Base-by-base conservation (phyloP, 2,113 vertebrate species). In the Vanacampus margaritifer region DNA sequence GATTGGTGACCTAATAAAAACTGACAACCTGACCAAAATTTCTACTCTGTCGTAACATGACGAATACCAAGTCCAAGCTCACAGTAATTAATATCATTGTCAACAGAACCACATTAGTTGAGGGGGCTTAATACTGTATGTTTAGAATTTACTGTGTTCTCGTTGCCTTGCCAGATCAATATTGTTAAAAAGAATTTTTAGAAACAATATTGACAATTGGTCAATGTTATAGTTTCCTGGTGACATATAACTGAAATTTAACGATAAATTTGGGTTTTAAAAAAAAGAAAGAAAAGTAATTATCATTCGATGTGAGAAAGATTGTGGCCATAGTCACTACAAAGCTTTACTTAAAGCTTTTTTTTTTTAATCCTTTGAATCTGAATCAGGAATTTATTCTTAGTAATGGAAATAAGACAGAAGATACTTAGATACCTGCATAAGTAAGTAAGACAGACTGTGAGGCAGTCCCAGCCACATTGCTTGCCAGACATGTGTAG, bases 401-500 rank as follows among this genome's bases (percentile, higher is more conserved):
- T 28, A 26, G 24, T 16, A 28, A 56, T 1, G 16, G 8, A 28
- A 5, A 6, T 6, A 56, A 28, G 9, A 0, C 0, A 32, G 28
- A 32, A 32, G 28, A 50, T 60, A 65, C 46, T 6, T 91, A 19
- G 26, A 28, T 85, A 0, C 93, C 95, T 77, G 79, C 83, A 76
- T 88, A 92, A 50, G 69, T 89, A 7, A 93, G 77, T 16, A 75
- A 66, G 13, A 75, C 86, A 5, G 72, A 69, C 37, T 90, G 87
- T 62, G 77, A 85, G 46, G 75, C 80, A 2, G 65, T 85, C 48
- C 95, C 95, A 46, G 91, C 89, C 1, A 80, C 67, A 1, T 93
- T 98, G 82, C 82, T 58, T 6, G 95, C 95, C 0, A 79, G 72
- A 83, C 96, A 98, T 72, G 90, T 96, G 82, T 98, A 98, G 80